Conservation (phyloP, 2,888 invertebrate species). For the Cryptops parisi region DNA sequence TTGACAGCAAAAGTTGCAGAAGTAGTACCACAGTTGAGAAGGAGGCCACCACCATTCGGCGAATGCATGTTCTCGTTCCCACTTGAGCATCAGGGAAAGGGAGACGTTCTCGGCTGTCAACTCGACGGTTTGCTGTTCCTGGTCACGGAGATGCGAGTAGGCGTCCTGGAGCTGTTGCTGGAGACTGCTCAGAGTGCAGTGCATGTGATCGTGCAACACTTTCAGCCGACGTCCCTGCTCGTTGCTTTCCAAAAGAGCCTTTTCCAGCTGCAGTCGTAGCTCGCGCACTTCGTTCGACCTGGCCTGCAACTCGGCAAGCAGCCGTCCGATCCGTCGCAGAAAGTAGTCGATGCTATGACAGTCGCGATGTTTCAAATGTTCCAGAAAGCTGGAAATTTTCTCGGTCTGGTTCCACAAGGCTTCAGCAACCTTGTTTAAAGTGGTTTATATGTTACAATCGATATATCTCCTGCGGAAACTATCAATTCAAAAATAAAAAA, state of each 20-base stretch:
- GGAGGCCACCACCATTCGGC: neutral
- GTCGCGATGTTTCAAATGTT: conserved; percentile 1
- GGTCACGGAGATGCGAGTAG: neutral
- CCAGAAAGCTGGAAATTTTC: neutral
- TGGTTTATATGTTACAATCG: no score
- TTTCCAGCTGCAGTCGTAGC: neutral
- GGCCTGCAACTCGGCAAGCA: neutral
- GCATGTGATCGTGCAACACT: neutral
- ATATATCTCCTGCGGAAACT: no score
- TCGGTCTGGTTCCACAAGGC: neutral
- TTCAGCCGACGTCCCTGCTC: neutral
- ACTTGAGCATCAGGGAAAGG: neutral
- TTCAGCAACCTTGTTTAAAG: neutral
- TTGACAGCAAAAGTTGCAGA: no score
- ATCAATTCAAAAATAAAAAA: no score
- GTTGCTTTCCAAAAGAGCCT: neutral
- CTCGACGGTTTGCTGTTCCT: neutral
- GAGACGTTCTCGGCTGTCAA: conserved; percentile 6
- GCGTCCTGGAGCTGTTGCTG: neutral
- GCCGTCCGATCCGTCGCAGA: neutral
- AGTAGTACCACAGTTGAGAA: neutral
- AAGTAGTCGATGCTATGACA: neutral
- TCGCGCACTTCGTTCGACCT: neutral
- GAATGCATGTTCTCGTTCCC: neutral
- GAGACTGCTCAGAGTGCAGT: neutral